phyloP scores from a whole-genome alignment of 2,888 invertebrate genomes.

The Lucinisca nassula region DNA sequence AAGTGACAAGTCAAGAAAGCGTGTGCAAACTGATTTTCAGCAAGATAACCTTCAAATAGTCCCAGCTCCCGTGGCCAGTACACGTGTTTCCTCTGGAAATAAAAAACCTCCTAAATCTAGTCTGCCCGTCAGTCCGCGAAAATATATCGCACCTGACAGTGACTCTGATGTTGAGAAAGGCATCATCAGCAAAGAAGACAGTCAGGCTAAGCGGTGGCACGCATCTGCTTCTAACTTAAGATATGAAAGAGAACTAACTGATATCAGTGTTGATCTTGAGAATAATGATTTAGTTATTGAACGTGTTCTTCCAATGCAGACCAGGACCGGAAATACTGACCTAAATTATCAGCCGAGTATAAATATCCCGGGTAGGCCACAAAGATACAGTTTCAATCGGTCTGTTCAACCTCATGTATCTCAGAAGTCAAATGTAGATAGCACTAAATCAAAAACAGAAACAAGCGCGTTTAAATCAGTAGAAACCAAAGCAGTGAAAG shows the following conservation, averaged over 20 bases:
- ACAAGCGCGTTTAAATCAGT: neutral
- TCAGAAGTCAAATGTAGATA: neutral
- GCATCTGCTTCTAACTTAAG: neutral
- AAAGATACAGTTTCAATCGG: neutral
- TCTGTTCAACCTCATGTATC: neutral
- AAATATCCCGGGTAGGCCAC: neutral
- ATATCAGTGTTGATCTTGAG: neutral
- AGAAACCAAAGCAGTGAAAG: neutral
- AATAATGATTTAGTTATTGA: neutral
- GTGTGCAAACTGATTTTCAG: neutral
- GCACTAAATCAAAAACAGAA: neutral
- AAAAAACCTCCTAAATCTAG: neutral
- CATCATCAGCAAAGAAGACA: neutral
- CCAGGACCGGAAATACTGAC: neutral
- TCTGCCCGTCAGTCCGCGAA: neutral
- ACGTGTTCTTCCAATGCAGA: neutral
- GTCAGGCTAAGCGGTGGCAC: neutral
- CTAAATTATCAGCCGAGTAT: neutral
- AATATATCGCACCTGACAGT: neutral
- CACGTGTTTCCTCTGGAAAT: neutral
- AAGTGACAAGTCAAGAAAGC: neutral
- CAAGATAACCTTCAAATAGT: too few species aligned
- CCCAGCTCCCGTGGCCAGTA: too few species aligned
- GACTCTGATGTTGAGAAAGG: neutral
- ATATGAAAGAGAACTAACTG: neutral